Evolutionary conservation across 2,888 invertebrate species (phyloP), one percentile per base, ranked within the genome.

Genomic region (Camponotus fellah): DNA sequence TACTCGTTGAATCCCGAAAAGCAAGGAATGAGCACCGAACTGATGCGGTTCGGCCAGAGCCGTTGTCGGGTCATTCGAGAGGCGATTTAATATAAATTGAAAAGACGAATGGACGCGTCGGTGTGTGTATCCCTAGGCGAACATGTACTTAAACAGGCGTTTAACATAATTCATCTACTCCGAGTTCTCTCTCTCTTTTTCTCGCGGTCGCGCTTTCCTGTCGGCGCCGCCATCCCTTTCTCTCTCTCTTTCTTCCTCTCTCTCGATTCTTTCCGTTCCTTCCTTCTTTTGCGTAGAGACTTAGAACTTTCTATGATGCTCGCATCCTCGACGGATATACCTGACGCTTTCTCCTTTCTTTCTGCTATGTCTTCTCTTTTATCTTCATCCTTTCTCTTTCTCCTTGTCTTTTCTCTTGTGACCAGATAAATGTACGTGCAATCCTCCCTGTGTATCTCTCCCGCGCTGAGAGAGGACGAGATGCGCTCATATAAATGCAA

Each of bases 101-200:
- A 92, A 94, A 93, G 94, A 94, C 92, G 93, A 92, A 94, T 94
- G 92, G 93, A 87, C 92, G 91, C 91, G 93, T 92, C 92, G 89
- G 64, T 81, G 87, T 92, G 90, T 92, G 92, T 93, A 93, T 93
- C 93, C 93, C 92, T 91, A 92, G 92, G 92, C 92, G 91, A 92
- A 94, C 93, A 94, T 92, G 92, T 94, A 94, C 93, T 94, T 94
- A 94, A 94, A 93, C 93, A 93, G 93, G 92, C 94, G 92, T 94
- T 94, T 92, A 94, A 93, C 93, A 94, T 94, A 93, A 93, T 94
- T 94, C 94, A 94, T 94, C 92, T 91, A 92, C 92, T 91, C 91
- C 84, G 80, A 53, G 76, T 66, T 26, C 71, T 79, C 85, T 53
- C n/a, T 53, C 49, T n/a, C n/a, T 53, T 17, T n/a, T 53, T 53